A percentile compares a stretch with the other conserved stretches of the same genome.
These are phyloP conservation scores for Cyaniris semiargus DNA, from an alignment of 2,888 invertebrate genomes.

Conservation along the genomic window DNA sequence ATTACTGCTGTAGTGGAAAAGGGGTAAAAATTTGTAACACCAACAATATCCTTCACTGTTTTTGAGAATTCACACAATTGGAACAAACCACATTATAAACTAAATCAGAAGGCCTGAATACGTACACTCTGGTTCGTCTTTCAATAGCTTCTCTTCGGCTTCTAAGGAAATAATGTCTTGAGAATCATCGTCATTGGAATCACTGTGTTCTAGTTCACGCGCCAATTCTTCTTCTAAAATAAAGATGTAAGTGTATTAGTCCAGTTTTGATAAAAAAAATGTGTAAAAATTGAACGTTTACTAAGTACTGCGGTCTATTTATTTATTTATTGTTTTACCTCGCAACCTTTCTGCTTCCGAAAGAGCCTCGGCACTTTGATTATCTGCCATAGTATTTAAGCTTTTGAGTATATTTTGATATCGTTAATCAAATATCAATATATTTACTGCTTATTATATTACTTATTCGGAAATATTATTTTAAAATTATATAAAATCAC, in stretches of 20 bases:
- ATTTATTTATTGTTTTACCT: constrained; percentile 50
- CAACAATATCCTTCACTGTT: background rate
- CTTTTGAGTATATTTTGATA: background rate
- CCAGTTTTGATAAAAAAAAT: too few species aligned
- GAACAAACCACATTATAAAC: background rate
- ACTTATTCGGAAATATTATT: background rate
- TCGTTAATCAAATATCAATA: too few species aligned
- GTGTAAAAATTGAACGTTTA: background rate
- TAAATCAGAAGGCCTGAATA: constrained; percentile 20
- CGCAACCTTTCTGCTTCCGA: constrained; percentile 67
- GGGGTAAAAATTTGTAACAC: background rate
- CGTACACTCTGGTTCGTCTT: constrained; percentile 75
- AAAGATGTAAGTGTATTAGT: background rate
- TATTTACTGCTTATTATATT: background rate
- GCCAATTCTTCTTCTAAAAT: constrained; percentile 71
- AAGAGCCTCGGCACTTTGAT: constrained; percentile 59
- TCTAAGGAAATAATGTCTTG: constrained; percentile 71
- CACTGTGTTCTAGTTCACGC: constrained; percentile 73
- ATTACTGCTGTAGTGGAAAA: constrained; percentile 31
- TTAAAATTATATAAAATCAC: background rate
- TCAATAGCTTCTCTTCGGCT: constrained; percentile 72
- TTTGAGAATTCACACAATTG: background rate
- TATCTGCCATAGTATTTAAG: constrained; percentile 57
- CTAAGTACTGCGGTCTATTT: constrained; percentile 24
- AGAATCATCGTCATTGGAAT: constrained; percentile 73